Evolutionary conservation across 2,113 vertebrate genomes (phyloP).

Genomic region (Pachycephala philippinensis): DNA sequence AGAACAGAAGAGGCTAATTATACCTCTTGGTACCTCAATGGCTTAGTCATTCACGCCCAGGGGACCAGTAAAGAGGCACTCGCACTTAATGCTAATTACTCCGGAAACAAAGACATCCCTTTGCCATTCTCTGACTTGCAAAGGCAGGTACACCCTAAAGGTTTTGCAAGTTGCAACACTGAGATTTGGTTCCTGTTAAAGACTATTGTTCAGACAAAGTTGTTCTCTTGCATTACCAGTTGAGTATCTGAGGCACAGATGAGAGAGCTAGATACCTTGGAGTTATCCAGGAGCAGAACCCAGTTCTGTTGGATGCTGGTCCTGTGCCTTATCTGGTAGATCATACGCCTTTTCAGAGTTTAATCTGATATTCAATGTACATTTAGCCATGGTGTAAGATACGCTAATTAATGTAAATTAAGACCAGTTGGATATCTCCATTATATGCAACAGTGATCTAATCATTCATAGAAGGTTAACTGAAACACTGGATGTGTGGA

Average conservation of each 20-base stretch:
- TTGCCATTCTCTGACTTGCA: background rate
- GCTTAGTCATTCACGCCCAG: background rate
- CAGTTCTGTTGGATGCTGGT: background rate
- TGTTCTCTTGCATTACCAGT: background rate
- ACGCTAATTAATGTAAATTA: background rate
- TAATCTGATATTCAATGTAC: background rate
- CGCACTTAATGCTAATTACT: background rate
- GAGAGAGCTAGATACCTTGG: background rate
- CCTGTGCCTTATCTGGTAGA: background rate
- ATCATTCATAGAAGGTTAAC: conserved; percentile 14
- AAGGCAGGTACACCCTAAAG: background rate
- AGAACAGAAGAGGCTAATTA: background rate
- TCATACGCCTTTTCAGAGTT: background rate
- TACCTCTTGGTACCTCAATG: background rate
- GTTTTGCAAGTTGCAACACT: background rate
- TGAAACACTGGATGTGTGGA: background rate
- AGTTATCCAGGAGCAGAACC: background rate
- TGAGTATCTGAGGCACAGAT: background rate
- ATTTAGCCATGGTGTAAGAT: background rate
- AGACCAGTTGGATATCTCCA: background rate
- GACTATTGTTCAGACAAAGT: background rate
- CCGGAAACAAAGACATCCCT: background rate
- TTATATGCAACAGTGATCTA: conserved; percentile 10
- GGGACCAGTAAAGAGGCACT: background rate
- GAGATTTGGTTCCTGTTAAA: background rate